Conservation (phyloP, 2,797 vertebrate genomes). For the Enteromius anoplus region DNA sequence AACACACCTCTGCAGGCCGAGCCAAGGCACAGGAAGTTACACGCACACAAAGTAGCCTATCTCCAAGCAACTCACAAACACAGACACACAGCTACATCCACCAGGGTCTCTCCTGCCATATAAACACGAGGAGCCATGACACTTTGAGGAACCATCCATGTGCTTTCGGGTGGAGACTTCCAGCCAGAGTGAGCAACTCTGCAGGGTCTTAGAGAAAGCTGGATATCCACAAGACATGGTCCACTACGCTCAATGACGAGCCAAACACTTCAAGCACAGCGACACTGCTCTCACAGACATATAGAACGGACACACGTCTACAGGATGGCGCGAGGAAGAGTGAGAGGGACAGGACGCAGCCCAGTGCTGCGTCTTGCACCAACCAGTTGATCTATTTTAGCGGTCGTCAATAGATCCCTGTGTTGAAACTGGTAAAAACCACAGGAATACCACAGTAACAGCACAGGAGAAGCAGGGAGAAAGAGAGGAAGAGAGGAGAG, state of each 20-base stretch:
- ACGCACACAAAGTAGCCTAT: constrained; percentile 30
- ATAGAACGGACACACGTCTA: constrained; percentile 64
- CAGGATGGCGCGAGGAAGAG: constrained; percentile 58
- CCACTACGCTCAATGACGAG: constrained; percentile 46
- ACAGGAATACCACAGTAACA: constrained; percentile 54
- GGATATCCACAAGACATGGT: constrained; percentile 66
- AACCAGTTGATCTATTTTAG: constrained; percentile 59
- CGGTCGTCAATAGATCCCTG: constrained; percentile 59
- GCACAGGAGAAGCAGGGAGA: constrained; percentile 65
- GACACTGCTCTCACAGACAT: constrained; percentile 50
- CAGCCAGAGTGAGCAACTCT: constrained; percentile 45
- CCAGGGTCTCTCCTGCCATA: constrained; percentile 26
- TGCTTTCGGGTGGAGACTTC: constrained; percentile 54
- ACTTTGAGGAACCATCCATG: constrained; percentile 50
- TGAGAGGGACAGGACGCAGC: constrained; percentile 53
- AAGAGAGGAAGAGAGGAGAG: constrained; percentile 53
- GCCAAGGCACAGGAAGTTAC: constrained; percentile 17
- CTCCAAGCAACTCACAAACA: constrained; percentile 57
- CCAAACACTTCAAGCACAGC: constrained; percentile 40
- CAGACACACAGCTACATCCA: constrained; percentile 42
- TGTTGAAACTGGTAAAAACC: constrained; percentile 53
- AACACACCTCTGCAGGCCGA: constrained; percentile 4
- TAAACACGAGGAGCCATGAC: constrained; percentile 44
- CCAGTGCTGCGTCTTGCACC: constrained; percentile 58
- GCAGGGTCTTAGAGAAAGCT: constrained; percentile 65